Evolutionary conservation across 2,797 vertebrate species (phyloP), one percentile per base, ranked within the genome.

Genomic region (Emydoidea blandingii): DNA sequence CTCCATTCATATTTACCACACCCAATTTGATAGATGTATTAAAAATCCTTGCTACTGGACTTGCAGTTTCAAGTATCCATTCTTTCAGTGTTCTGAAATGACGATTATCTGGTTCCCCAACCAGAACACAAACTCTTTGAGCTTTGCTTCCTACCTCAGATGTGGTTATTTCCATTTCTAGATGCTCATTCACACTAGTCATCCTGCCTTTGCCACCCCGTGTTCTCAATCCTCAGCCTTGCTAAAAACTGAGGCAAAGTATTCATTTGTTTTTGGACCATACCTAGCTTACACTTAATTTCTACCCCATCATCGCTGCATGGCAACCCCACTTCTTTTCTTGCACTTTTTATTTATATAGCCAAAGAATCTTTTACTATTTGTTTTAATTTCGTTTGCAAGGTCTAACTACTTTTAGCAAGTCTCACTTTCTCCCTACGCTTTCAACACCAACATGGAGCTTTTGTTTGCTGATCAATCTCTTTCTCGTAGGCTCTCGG

Each of bases 331-430:
- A 31, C 14, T n/a, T 31, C 59, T 65, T 65, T 65, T n/a, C 34
- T n/a, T 59, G 57, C 57, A 31, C 56, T 57, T 25, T 57, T 27
- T 57, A 57, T 57, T 65, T 65, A n/a, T n/a, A 65, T n/a, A 31
- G 31, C 31, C 29, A 62, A 34, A 31, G 59, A 15, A 31, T 34
- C 31, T 34, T 62, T 62, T 62, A 16, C 31, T 34, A 18, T 34
- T 8, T 62, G 31, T 34, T 34, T 62, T 95, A 41, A 80, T 93
- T 97, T 97, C 90, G 92, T 93, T 57, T 94, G 34, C 44, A 68
- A 86, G 47, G 12, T 90, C 80, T 96, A 91, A 91, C 21, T 65
- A 83, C 86, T 97, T 96, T 44, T 92, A 94, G 82, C 87, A 94
- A 90, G 59, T 88, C 9, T 3, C 93, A 27, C 31, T 34, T 62